Evolutionary conservation across 2,888 invertebrate genomes (phyloP), one percentile per base, ranked within the genome.

Genomic region (Agrilus cyanescens): DNA sequence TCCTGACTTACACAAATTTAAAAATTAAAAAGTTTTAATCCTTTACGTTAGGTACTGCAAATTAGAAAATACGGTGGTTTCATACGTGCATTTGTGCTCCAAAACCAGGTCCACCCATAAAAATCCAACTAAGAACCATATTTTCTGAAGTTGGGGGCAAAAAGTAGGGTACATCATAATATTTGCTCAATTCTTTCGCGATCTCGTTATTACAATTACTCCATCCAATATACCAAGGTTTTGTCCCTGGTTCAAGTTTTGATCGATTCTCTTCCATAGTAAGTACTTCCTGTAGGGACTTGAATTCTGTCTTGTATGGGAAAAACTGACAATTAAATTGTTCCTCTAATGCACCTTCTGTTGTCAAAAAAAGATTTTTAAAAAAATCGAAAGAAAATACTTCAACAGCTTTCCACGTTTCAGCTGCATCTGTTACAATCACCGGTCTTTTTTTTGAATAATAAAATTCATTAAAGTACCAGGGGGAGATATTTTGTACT

Each of bases 11-110:
- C 20, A 42, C 38, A 41, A 36, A 40, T 16, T 20, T 33, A n/a
- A 31, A 7, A 38, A 7, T 20, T 6, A 12, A 12, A 35, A 25
- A 12, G 2, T 20, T 8, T 16, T 29, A 38, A 30, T 6, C 37
- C 31, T 30, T 30, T 30, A 30, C 10, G 10, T 30, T 10, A 30
- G 7, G 31, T 30, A 30, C 7, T 30, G n/a, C n/a, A n/a, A n/a
- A 34, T 12, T 34, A 34, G 13, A 7, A 34, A 34, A 7, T 34
- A 16, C 8, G 6, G 10, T 34, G 15, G 12, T 15, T 36, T 68
- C 79, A 76, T 64, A 94, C 94, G 65, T 96, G 96, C 85, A 96
- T 84, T 56, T 93, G 88, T 0, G 95, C 95, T 0, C 96, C 96
- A 57, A 86, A 80, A 1, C 95, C 95, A 0, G 89, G 83, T 25